Percentiles rank a stretch among this genome's conserved stretches.
These are phyloP conservation scores for Sphaeridia pumilis DNA, from an alignment of 2,888 invertebrate genomes.

Conservation along the genomic window DNA sequence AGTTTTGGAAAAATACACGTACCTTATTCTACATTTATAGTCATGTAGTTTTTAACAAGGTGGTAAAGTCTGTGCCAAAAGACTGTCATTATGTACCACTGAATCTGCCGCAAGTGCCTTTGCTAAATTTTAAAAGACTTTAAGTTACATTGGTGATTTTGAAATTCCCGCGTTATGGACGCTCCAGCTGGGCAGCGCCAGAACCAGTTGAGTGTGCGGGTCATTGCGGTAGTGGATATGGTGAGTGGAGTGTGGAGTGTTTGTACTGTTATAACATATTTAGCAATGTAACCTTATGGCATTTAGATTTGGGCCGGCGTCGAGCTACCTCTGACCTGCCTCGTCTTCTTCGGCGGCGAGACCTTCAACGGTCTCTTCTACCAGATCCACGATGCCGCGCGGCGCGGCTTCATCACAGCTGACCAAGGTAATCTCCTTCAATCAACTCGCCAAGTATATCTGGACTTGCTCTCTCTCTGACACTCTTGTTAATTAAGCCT, in stretches of 20 bases:
- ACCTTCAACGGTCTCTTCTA: constrained; percentile 9
- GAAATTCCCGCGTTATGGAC: too few species aligned
- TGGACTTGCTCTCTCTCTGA: background rate
- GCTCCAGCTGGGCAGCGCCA: too few species aligned
- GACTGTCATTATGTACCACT: too few species aligned
- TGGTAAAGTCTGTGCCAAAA: too few species aligned
- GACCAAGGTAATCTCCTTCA: constrained; percentile 2
- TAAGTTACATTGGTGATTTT: too few species aligned
- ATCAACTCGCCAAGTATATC: background rate
- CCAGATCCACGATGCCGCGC: constrained; percentile 1
- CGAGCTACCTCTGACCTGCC: constrained; percentile 9
- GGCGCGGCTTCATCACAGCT: background rate
- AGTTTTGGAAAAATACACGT: too few species aligned
- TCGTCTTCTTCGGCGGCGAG: constrained; percentile 12
- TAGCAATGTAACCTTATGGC: background rate
- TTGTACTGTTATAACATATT: background rate
- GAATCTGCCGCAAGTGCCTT: too few species aligned
- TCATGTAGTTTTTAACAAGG: too few species aligned
- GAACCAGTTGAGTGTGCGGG: background rate
- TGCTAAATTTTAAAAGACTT: too few species aligned
- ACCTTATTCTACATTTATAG: too few species aligned
- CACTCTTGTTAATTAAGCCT: too few species aligned
- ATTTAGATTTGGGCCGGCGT: background rate
- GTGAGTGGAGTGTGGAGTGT: background rate
- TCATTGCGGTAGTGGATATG: background rate